phyloP scores from a whole-genome alignment of 2,888 invertebrate species.

The Entomobrya multifasciata region DNA sequence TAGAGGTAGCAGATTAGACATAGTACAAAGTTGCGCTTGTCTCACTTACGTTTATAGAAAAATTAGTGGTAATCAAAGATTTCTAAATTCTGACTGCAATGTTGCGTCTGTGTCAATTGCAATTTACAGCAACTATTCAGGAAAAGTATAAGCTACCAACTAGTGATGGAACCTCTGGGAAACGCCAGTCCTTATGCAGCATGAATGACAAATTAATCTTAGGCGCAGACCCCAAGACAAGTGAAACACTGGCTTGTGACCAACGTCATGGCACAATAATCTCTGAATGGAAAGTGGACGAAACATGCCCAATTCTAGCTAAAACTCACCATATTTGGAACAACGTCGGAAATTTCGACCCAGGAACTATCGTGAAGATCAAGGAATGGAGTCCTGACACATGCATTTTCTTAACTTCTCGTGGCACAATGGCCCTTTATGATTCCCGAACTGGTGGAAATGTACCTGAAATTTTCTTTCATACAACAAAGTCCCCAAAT shows the following conservation, averaged over 20 bases:
- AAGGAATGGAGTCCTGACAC: constrained; percentile 76
- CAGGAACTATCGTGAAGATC: constrained; percentile 66
- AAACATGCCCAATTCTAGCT: not conserved
- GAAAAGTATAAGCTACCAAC: constrained; percentile 34
- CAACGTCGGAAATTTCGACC: not conserved
- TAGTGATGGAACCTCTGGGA: not conserved
- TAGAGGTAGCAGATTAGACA: constrained; percentile 66
- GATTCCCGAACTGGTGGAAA: constrained; percentile 68
- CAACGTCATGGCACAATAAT: not conserved
- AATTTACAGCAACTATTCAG: constrained; percentile 50
- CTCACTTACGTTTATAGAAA: too few relatives aligned
- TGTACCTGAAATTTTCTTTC: constrained; percentile 28
- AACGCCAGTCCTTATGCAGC: constrained; percentile 7
- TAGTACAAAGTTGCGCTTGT: not conserved
- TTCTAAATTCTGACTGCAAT: too few relatives aligned
- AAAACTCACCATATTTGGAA: constrained; percentile 36
- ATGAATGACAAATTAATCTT: constrained; percentile 38
- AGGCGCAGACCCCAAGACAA: not conserved
- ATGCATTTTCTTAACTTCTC: constrained; percentile 68
- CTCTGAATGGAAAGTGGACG: constrained; percentile 34
- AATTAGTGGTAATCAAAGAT: too few relatives aligned
- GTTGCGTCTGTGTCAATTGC: too few relatives aligned
- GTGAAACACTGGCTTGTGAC: not conserved
- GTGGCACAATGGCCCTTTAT: constrained; percentile 70
- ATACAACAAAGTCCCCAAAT: constrained; percentile 62